Evolutionary conservation across 1,140 invertebrate species (phyloP), one percentile per base, ranked within the genome.

Genomic region (Dendrolimus kikuchii): DNA sequence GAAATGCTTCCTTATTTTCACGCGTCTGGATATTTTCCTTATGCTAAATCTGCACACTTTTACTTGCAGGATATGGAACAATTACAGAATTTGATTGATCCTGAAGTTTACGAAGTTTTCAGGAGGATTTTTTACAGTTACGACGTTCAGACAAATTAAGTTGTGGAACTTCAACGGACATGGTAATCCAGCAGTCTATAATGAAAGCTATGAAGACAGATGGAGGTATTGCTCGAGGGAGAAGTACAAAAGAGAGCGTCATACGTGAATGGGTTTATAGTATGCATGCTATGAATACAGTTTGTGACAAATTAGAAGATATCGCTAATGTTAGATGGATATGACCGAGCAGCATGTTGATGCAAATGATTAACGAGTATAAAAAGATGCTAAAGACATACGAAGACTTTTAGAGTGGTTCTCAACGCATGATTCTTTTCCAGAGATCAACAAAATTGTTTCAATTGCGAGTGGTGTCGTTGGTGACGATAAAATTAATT

Each of bases 1-100:
- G 61, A 63, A 63, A 89, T 89, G 79, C 62, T 88, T 38, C 82
- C 80, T 52, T 85, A 78, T 59, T 83, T 88, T 56, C 79, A 86
- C 55, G 81, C 86, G 37, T 58, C 66, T 52, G 55, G 60, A 46
- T 55, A 60, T 53, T 63, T 66, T 46, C 45, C 43, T 39, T 64
- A 64, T 57, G 77, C 71, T 40, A 81, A 87, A 53, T 84, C 70
- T 62, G 67, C 60, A 43, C 70, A 76, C 10, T 38, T 85, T 5
- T 87, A 88, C 59, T 58, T 88, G 36, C 73, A 82, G 49, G 60
- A 84, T 58, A 84, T 84, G 78, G 2, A 40, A 46, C 42, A 70
- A 49, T 60, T 79, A 55, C 9, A 71, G 43, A 51, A 60, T 46
- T 62, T 47, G 5, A 76, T 81, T 1, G 60, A 75, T 78, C 65